Evolutionary conservation across 2,797 vertebrate species (phyloP).

Genomic region (Pipistrellus pygmaeus): DNA sequence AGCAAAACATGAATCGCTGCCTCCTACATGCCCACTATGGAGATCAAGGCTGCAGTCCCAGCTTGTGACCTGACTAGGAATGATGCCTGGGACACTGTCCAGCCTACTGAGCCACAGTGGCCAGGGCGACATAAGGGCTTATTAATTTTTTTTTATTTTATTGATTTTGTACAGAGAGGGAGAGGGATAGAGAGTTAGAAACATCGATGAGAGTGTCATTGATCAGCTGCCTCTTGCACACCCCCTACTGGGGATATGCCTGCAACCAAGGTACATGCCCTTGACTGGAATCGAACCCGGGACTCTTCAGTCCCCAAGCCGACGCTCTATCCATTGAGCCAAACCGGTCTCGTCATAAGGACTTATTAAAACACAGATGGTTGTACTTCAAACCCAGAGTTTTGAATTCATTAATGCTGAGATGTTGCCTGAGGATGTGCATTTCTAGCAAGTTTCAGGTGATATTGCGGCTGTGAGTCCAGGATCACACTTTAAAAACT

Average conservation of each 20-base stretch:
- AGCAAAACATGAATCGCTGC: background rate
- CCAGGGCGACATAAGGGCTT: background rate
- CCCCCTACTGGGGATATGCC: no score
- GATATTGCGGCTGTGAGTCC: background rate
- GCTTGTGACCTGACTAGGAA: no score
- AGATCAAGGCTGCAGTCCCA: background rate
- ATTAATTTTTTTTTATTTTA: background rate
- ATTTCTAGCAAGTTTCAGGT: background rate
- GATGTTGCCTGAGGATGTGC: background rate
- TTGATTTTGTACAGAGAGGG: no score
- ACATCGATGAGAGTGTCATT: no score
- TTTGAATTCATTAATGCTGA: background rate
- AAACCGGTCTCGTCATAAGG: background rate
- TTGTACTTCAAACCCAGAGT: background rate
- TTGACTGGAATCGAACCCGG: no score
- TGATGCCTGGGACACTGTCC: background rate
- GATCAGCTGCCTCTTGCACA: no score
- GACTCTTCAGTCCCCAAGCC: no score
- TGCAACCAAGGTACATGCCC: no score
- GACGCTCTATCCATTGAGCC: no score
- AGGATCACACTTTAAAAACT: background rate
- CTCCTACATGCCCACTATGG: background rate
- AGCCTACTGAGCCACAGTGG: background rate
- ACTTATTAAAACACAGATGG: background rate
- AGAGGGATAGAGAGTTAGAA: no score